A percentile compares a stretch with the other conserved stretches of the same genome.
These are phyloP conservation scores for Meghimatium bilineatum DNA, from an alignment of 2,888 invertebrate genomes.

Conservation along the genomic window DNA sequence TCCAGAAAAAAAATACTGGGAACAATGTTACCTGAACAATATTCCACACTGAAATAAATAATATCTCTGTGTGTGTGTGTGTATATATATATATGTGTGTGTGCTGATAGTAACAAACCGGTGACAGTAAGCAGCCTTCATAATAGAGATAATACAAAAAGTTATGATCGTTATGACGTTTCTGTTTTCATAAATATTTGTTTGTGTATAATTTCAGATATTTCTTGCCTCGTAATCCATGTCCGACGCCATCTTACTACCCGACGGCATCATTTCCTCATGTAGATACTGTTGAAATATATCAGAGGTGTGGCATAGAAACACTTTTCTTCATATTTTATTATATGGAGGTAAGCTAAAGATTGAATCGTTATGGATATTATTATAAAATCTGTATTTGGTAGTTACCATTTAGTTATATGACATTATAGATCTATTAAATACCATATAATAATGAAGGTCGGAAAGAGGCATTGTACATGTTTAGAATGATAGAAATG, in stretches of 20 bases:
- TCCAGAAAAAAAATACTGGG: no score
- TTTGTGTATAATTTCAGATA: constrained; percentile 79
- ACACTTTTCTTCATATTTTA: constrained; percentile 99
- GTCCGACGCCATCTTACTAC: constrained; percentile 93
- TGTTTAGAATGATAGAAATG: no score
- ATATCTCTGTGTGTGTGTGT: no score
- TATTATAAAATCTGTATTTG: no score
- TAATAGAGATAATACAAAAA: not conserved
- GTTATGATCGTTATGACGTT: not conserved
- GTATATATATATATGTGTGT: no score
- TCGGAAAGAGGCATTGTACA: no score
- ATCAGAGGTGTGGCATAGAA: constrained; percentile 97
- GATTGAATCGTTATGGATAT: no score
- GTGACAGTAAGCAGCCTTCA: not conserved
- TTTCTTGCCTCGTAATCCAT: constrained; percentile 92
- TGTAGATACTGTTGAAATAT: constrained; percentile 98
- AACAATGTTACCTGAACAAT: no score
- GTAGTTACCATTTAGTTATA: no score
- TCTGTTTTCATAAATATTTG: not conserved
- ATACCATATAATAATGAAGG: no score
- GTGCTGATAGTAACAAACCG: not conserved
- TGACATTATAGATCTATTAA: no score
- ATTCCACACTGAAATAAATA: no score
- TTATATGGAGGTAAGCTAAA: constrained; percentile 90
- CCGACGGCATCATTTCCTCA: constrained; percentile 94